Evolutionary conservation across 2,113 vertebrate species (phyloP).

Genomic region (Lucifuga dentata): DNA sequence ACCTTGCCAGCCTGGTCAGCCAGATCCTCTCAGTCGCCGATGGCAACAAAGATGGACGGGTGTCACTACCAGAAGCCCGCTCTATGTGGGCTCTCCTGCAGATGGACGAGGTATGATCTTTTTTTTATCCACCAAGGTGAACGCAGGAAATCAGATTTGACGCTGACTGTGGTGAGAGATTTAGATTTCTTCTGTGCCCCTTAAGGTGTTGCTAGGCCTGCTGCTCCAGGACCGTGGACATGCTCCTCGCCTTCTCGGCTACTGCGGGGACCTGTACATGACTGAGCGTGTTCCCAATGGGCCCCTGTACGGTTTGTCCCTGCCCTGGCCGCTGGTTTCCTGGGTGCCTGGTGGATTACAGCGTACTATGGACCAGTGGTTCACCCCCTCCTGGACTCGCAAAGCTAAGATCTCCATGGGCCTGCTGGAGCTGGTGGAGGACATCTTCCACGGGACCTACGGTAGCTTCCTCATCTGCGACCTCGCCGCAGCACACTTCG

Average conservation of each 20-base stretch:
- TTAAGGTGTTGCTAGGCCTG: constrained; percentile 87
- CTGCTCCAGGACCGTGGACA: constrained; percentile 96
- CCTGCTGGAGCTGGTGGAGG: constrained; percentile 97
- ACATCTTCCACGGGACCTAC: constrained; percentile 96
- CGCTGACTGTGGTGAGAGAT: constrained; percentile 13
- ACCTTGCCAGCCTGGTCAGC: constrained; percentile 89
- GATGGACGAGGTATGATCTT: constrained; percentile 89
- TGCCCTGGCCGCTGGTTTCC: constrained; percentile 93
- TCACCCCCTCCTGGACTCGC: constrained; percentile 96
- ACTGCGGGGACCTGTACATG: constrained; percentile 97
- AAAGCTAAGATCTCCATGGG: constrained; percentile 99
- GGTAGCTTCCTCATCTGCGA: constrained; percentile 99
- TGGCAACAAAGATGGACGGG: constrained; percentile 94
- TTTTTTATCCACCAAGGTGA: too few relatives aligned
- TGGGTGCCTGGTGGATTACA: constrained; percentile 91
- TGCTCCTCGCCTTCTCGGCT: constrained; percentile 94
- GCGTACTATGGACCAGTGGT: constrained; percentile 94
- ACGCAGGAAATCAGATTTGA: too few relatives aligned
- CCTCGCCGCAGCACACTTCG: constrained; percentile 89
- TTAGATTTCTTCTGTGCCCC: neutral
- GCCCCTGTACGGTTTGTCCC: constrained; percentile 92
- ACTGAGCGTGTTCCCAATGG: constrained; percentile 92
- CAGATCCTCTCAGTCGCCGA: constrained; percentile 93
- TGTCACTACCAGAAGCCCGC: constrained; percentile 95
- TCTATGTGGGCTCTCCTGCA: constrained; percentile 97